These are phyloP conservation scores for Euleptes europaea DNA, from an alignment of 2,113 vertebrate species.

Conservation along the genomic window DNA sequence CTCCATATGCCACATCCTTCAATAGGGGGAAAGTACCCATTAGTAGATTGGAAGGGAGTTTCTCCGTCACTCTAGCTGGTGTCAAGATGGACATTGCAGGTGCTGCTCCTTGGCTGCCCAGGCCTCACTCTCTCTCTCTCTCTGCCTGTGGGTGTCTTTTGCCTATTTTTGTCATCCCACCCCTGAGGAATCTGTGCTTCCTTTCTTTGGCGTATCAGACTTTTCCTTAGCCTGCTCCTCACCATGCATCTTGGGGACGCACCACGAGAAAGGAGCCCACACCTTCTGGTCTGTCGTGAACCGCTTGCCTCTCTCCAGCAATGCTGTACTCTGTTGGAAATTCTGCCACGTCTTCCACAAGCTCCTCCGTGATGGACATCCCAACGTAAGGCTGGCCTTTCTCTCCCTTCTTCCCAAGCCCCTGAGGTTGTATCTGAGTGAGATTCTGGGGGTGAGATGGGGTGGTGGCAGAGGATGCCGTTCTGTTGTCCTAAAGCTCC, in stretches of 20 bases:
- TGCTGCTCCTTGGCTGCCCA: neutral
- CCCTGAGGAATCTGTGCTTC: neutral
- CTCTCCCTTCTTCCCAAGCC: accelerated
- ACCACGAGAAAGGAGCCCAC: slow-evolving; percentile 96
- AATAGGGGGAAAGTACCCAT: too few relatives aligned
- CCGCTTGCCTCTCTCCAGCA: slow-evolving; percentile 94
- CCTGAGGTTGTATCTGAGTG: neutral
- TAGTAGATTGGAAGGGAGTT: neutral
- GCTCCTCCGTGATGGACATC: slow-evolving; percentile 93
- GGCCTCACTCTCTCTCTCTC: accelerated
- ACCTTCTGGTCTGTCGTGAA: slow-evolving; percentile 95
- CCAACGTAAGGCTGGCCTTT: slow-evolving; percentile 80
- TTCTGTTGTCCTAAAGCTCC: neutral
- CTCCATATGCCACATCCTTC: neutral
- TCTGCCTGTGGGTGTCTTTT: neutral
- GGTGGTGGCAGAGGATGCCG: too few relatives aligned
- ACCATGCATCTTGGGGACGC: slow-evolving; percentile 97
- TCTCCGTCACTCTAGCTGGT: neutral
- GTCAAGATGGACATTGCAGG: neutral
- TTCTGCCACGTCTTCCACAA: slow-evolving; percentile 99
- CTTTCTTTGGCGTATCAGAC: neutral
- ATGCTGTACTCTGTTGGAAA: slow-evolving; percentile 97
- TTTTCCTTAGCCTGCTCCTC: slow-evolving; percentile 78
- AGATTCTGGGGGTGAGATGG: too few relatives aligned
- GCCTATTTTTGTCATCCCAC: neutral